phyloP scores from a whole-genome alignment of 2,888 invertebrate species.

The Mythimna pallens region DNA sequence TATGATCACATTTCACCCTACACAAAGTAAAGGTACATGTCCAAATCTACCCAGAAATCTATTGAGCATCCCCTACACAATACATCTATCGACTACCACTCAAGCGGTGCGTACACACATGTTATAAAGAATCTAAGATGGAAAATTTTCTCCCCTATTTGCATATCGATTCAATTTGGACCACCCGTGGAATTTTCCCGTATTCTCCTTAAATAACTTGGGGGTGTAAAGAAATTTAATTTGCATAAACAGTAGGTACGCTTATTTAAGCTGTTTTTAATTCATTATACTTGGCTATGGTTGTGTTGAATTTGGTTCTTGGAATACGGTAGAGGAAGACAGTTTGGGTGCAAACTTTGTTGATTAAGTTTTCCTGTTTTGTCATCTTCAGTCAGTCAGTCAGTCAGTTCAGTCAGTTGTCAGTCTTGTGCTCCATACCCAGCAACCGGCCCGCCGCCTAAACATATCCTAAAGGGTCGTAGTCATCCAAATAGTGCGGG shows the following conservation, averaged over 20 bases:
- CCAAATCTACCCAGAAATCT: background rate
- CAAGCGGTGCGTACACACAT: slow-evolving; percentile 29
- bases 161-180: slow-evolving; percentile 63
- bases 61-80: slow-evolving; percentile 11
- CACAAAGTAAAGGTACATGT: background rate
- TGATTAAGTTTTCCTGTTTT: too few species aligned
- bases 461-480: too few species aligned
- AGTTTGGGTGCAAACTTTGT: too few species aligned
- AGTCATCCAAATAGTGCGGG: too few species aligned
- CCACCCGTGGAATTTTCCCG: slow-evolving; percentile 34
- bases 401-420: too few species aligned
- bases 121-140: slow-evolving; percentile 41
- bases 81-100: slow-evolving; percentile 9
- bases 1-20: background rate
- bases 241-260: slow-evolving; percentile 48
- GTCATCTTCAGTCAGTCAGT: too few species aligned
- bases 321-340: too few species aligned
- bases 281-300: slow-evolving; percentile 21
- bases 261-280: slow-evolving; percentile 43
- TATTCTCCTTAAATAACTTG: slow-evolving; percentile 54
- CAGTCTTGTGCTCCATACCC: too few species aligned
- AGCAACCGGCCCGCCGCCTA: too few species aligned
- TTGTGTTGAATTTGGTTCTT: too few species aligned
- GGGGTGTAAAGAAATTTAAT: slow-evolving; percentile 51
- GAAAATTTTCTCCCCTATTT: slow-evolving; percentile 50